Percentiles rank a stretch among this genome's conserved stretches.
These are phyloP conservation scores for Copidosoma aretas DNA, from an alignment of 2,888 invertebrate species.

Conservation along the genomic window DNA sequence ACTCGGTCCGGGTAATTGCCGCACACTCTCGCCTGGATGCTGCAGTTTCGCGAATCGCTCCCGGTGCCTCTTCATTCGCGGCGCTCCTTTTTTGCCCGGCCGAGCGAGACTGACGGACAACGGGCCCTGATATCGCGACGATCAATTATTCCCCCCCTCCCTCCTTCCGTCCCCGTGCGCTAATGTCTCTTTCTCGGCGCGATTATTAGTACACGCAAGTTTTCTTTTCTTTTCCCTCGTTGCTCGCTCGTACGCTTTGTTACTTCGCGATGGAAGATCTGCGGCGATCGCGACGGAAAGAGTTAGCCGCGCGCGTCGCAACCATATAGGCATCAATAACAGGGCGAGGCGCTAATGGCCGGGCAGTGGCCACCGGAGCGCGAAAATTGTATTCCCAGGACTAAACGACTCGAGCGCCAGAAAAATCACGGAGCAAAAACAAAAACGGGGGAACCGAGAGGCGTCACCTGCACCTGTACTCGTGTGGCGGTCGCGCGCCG, in stretches of 20 bases:
- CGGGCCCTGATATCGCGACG: slow-evolving; percentile 10
- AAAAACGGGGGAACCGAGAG: slow-evolving; percentile 21
- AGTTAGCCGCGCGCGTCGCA: background rate
- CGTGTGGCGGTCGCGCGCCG: too few relatives aligned
- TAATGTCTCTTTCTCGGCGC: background rate
- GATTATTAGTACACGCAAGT: background rate
- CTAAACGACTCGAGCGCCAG: slow-evolving; percentile 50
- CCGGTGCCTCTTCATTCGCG: slow-evolving; percentile 8
- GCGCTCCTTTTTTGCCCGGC: slow-evolving; percentile 2
- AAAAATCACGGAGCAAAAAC: slow-evolving; percentile 39
- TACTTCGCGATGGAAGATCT: background rate
- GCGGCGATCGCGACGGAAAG: background rate
- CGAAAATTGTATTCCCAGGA: slow-evolving; percentile 46
- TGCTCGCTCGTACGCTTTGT: background rate
- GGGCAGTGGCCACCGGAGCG: slow-evolving; percentile 19
- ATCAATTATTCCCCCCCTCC: background rate
- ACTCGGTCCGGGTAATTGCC: slow-evolving; percentile 29
- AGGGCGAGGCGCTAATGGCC: background rate
- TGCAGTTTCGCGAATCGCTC: slow-evolving; percentile 31
- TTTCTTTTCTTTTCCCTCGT: background rate
- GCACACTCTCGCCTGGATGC: slow-evolving; percentile 24
- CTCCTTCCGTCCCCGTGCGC: background rate
- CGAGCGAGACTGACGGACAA: slow-evolving; percentile 28
- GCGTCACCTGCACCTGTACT: too few relatives aligned
- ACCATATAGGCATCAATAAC: too few relatives aligned